Conservation (phyloP, 2,113 vertebrate species). For the Rhinogobius similis region DNA sequence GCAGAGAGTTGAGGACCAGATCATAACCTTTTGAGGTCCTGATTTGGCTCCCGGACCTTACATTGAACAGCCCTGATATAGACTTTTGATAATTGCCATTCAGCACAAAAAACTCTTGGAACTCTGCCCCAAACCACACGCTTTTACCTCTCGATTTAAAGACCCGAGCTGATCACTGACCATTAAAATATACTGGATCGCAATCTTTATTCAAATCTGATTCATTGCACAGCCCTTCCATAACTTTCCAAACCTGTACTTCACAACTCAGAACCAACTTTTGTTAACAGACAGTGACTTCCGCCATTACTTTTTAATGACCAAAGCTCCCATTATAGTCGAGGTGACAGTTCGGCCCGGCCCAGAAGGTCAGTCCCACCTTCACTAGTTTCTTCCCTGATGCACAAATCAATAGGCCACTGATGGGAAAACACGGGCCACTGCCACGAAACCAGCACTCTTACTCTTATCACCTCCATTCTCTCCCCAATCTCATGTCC, state of each 20-base stretch:
- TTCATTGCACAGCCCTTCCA: too few relatives aligned
- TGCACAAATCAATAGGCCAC: slow-evolving; percentile 36
- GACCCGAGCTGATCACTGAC: too few relatives aligned
- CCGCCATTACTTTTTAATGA: slow-evolving; percentile 17
- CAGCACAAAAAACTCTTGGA: too few relatives aligned
- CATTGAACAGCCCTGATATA: too few relatives aligned
- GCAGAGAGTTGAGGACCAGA: too few relatives aligned
- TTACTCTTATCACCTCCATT: slow-evolving; percentile 15
- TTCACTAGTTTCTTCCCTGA: slow-evolving; percentile 22
- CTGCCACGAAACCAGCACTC: slow-evolving; percentile 15
- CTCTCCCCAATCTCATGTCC: slow-evolving; percentile 19
- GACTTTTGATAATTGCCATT: too few relatives aligned
- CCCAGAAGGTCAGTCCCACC: slow-evolving; percentile 23
- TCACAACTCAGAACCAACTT: neutral
- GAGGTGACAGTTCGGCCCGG: slow-evolving; percentile 6
- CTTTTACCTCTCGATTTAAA: too few relatives aligned
- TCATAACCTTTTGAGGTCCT: too few relatives aligned
- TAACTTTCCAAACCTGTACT: neutral
- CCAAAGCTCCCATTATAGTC: neutral
- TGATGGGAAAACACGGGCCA: slow-evolving; percentile 9
- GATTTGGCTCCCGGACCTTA: too few relatives aligned
- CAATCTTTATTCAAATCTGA: too few relatives aligned
- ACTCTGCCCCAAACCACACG: too few relatives aligned
- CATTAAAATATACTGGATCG: too few relatives aligned
- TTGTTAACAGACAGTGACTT: neutral